Conservation (phyloP, 2,113 vertebrate genomes). For the Chloropsis hardwickii region DNA sequence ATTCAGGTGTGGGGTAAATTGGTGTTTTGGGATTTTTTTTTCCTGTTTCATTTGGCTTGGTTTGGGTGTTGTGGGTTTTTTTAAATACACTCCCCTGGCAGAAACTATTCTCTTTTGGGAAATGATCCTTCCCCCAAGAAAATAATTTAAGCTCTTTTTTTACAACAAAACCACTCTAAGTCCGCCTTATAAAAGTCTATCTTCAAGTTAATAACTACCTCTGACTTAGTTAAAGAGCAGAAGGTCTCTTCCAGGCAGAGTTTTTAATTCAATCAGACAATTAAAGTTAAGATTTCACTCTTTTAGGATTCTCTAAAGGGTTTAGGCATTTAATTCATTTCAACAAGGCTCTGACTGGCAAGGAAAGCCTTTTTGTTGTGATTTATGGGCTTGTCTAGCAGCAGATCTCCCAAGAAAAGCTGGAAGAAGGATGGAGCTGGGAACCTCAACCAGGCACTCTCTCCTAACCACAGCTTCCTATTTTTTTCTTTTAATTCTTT, state of each 20-base stretch:
- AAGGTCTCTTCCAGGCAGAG: neutral
- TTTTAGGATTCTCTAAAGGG: neutral
- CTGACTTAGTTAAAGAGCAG: neutral
- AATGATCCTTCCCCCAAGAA: neutral
- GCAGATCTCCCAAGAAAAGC: neutral
- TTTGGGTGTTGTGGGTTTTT: neutral
- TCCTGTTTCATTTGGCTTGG: rapidly evolving
- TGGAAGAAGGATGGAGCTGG: neutral
- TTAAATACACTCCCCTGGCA: neutral
- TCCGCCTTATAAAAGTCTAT: neutral
- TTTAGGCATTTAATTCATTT: neutral
- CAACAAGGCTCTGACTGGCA: neutral
- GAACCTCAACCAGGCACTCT: neutral
- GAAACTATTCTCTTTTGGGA: neutral
- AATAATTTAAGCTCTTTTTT: neutral
- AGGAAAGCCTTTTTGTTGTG: neutral
- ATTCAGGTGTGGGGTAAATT: neutral
- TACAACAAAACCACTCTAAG: neutral
- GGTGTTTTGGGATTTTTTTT: neutral
- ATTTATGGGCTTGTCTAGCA: neutral
- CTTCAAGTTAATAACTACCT: neutral
- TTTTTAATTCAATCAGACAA: neutral
- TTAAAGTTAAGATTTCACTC: neutral
- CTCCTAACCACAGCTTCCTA: neutral
- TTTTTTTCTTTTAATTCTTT: neutral